phyloP scores from a whole-genome alignment of 2,797 vertebrate genomes.

The Sebastes glaucus region DNA sequence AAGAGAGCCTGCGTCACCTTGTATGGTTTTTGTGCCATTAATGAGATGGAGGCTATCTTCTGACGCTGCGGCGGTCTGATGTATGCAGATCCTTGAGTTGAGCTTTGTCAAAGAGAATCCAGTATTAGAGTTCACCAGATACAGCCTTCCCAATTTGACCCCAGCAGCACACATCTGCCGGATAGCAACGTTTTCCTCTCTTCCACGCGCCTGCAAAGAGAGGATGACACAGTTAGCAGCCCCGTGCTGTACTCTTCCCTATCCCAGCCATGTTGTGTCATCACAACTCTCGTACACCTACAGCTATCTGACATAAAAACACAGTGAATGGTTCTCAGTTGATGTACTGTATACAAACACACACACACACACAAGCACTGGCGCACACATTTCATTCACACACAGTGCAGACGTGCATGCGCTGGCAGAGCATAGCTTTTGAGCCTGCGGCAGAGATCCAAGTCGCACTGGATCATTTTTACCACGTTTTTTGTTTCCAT shows the following conservation, averaged over 20 bases:
- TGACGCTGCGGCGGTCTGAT: constrained; percentile 22
- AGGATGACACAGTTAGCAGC: constrained; percentile 14
- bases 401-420: constrained; percentile 38
- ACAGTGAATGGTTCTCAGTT: constrained; percentile 22
- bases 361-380: not conserved
- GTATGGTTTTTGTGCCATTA: constrained; percentile 53
- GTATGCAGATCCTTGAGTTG: constrained; percentile 21
- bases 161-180: not conserved
- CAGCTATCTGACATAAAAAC: constrained; percentile 32
- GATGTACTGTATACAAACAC: constrained; percentile 4
- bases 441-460: constrained; percentile 61
- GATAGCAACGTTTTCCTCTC: not conserved
- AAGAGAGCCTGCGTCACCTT: constrained; percentile 39
- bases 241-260: not conserved
- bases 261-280: constrained; percentile 15
- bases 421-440: constrained; percentile 32
- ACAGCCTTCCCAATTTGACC: constrained; percentile 24
- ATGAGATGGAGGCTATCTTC: constrained; percentile 42
- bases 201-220: not conserved
- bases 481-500: constrained; percentile 64
- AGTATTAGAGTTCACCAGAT: constrained; percentile 11
- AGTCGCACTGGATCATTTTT: constrained; percentile 63
- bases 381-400: constrained; percentile 46
- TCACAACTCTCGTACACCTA: constrained; percentile 9
- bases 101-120: constrained; percentile 38